Percentiles rank a stretch among this genome's conserved stretches.
Evolutionary conservation across 2,113 vertebrate species (phyloP).

Genomic region (Aramus guarauna): DNA sequence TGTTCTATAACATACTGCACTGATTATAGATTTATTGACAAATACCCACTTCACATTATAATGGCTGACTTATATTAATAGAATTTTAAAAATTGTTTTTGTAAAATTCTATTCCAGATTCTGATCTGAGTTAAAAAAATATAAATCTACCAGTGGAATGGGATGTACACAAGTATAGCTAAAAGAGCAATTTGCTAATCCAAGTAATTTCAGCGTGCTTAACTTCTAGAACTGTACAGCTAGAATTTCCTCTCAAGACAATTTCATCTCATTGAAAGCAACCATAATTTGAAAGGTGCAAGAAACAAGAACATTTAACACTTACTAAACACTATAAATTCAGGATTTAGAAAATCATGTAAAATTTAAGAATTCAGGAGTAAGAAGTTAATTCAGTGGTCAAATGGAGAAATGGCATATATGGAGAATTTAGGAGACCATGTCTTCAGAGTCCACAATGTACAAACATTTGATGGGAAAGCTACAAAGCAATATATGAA

Average conservation of each 20-base stretch:
- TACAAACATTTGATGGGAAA: neutral
- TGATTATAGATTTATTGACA: neutral
- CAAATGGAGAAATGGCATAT: neutral
- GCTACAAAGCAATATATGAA: neutral
- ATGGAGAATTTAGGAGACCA: neutral
- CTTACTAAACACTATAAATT: neutral
- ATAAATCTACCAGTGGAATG: neutral
- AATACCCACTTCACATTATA: neutral
- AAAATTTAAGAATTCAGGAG: neutral
- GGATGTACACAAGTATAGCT: neutral
- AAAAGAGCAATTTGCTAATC: neutral
- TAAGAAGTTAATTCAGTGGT: neutral
- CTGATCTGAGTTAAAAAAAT: neutral
- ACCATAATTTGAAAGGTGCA: neutral
- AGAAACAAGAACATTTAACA: neutral
- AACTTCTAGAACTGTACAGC: neutral
- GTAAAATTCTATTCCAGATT: neutral
- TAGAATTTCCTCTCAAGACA: neutral
- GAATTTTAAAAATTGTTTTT: neutral
- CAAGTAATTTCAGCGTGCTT: neutral
- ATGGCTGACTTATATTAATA: neutral
- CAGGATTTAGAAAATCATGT: neutral
- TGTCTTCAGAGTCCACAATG: neutral
- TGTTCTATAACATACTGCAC: neutral
- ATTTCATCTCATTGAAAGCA: neutral